Conservation (phyloP, 2,113 vertebrate genomes). For the Otus sunia region DNA sequence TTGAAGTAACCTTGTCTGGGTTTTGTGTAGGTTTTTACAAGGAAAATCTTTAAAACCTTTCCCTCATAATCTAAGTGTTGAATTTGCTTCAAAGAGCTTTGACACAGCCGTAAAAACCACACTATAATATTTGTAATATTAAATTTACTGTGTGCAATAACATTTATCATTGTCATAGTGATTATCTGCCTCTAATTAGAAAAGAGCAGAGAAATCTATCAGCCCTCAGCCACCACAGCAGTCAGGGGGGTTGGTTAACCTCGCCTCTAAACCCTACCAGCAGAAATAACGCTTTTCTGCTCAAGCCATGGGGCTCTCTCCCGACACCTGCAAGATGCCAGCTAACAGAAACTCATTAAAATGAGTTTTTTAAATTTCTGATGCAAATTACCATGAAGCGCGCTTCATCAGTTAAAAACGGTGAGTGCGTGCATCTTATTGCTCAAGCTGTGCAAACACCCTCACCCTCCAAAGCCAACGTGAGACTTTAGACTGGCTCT, state of each 20-base stretch:
- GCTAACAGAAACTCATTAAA: neutral
- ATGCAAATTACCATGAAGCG: neutral
- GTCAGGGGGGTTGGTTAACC: neutral
- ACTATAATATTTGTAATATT: conserved; percentile 36
- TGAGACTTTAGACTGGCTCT: neutral
- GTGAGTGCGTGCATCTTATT: neutral
- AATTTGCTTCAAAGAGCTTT: conserved; percentile 4
- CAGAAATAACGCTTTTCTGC: neutral
- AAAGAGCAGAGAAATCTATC: conserved; percentile 7
- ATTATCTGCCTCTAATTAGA: conserved; percentile 62
- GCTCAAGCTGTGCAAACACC: neutral
- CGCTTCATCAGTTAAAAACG: neutral
- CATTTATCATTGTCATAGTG: conserved; percentile 44
- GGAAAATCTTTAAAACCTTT: conserved; percentile 18
- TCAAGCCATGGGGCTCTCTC: neutral
- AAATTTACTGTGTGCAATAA: conserved; percentile 11
- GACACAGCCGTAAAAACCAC: conserved; percentile 12
- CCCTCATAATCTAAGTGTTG: neutral
- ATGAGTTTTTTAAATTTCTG: neutral
- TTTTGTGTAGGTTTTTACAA: neutral
- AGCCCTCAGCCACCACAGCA: neutral
- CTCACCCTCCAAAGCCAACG: rapidly evolving
- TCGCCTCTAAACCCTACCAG: neutral
- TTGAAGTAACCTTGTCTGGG: conserved; percentile 47
- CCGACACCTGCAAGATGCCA: neutral